phyloP scores from a whole-genome alignment of 1,140 invertebrate genomes.

The Daktulosphaira vitifoliae region DNA sequence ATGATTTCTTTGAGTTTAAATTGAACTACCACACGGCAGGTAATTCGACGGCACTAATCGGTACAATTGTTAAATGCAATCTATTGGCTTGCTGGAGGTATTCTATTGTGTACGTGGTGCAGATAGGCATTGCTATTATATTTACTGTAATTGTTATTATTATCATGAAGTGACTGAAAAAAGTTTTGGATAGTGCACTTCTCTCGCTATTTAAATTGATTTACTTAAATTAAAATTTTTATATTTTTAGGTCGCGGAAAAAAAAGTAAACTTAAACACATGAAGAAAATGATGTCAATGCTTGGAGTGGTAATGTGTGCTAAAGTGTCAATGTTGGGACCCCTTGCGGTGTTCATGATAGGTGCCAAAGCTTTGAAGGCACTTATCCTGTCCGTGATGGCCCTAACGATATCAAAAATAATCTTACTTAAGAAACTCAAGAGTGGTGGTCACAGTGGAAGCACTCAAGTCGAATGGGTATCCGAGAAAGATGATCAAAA shows the following conservation, averaged over 20 bases:
- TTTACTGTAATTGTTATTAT: too few species aligned
- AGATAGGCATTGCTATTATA: too few species aligned
- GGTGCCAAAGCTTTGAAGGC: conserved; percentile 40
- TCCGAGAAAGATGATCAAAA: conserved; percentile 18
- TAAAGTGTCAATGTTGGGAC: conserved; percentile 38
- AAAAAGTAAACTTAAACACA: conserved; percentile 42
- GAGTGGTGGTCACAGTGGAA: neutral
- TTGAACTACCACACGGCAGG: too few species aligned
- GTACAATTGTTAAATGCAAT: too few species aligned
- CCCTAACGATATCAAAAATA: conserved; percentile 39
- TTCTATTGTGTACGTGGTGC: too few species aligned
- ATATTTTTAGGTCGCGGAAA: conserved; percentile 13
- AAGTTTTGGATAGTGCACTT: too few species aligned
- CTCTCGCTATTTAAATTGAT: too few species aligned
- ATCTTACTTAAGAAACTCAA: conserved; percentile 39
- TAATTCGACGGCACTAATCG: too few species aligned
- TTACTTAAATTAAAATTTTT: too few species aligned
- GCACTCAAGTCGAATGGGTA: conserved; percentile 5
- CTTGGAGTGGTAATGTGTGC: conserved; percentile 39
- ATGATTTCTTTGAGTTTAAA: too few species aligned
- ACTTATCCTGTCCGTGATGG: conserved; percentile 37
- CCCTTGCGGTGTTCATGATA: conserved; percentile 38
- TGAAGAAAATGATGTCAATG: conserved; percentile 41
- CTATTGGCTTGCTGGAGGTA: too few species aligned
- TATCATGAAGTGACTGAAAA: too few species aligned